Conservation (phyloP, 37 sponge, comb jelly and placozoan genomes). For the Bolinopsis microptera region DNA sequence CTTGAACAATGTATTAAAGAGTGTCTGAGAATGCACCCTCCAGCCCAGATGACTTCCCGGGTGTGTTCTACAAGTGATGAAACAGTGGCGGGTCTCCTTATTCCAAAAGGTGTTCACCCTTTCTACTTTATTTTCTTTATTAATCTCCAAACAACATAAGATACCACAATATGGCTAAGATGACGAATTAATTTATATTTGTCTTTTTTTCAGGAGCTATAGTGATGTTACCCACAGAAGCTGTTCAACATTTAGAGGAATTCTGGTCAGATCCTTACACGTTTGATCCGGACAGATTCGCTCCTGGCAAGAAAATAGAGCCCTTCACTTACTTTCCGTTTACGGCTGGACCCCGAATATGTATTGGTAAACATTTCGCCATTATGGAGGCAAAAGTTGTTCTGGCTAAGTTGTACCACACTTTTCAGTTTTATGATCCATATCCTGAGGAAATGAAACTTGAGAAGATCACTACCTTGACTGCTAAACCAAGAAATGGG, state of each 20-base stretch:
- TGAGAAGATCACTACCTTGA: neutral
- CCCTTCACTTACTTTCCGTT: conserved; percentile 15
- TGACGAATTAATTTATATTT: neutral
- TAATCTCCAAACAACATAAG: neutral
- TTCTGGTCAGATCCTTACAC: neutral
- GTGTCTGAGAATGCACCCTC: neutral
- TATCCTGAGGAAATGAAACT: neutral
- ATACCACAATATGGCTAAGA: neutral
- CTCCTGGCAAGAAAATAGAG: neutral
- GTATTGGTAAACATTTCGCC: conserved; percentile 7
- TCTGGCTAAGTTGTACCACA: neutral
- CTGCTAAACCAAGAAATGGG: neutral
- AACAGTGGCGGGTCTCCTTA: neutral
- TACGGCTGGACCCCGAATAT: neutral
- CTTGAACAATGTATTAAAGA: conserved; percentile 27
- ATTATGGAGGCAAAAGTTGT: conserved; percentile 36
- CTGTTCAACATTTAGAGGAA: neutral
- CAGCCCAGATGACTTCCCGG: neutral
- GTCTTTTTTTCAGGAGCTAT: neutral
- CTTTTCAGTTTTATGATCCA: neutral
- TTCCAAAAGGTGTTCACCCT: conserved; percentile 49
- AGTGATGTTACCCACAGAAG: neutral
- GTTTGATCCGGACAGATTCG: conserved; percentile 11
- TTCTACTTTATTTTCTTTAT: neutral
- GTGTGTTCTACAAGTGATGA: neutral